phyloP scores from a whole-genome alignment of 1,140 invertebrate species.

The Lepidotrigona ventralis region DNA sequence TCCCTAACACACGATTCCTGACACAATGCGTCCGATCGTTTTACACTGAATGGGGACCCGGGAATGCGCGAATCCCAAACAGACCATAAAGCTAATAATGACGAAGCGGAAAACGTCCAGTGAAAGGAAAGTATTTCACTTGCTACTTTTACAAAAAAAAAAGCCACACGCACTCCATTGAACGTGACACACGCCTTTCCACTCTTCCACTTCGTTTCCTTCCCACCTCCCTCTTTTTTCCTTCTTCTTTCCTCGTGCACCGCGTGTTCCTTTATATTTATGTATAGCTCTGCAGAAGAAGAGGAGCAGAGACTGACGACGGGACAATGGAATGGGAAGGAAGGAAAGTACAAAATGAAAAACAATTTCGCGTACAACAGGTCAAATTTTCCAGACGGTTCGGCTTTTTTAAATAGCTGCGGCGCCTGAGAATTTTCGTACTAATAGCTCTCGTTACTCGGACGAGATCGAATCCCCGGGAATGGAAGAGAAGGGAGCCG shows the following conservation, averaged over 20 bases:
- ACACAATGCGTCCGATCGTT: slow-evolving; percentile 58
- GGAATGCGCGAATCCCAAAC: slow-evolving; percentile 49
- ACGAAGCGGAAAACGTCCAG: slow-evolving; percentile 28
- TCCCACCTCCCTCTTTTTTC: background rate
- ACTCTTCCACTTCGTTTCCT: background rate
- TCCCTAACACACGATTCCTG: slow-evolving; percentile 47
- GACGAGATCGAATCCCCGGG: background rate
- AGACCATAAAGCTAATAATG: slow-evolving; percentile 49
- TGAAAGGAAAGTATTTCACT: slow-evolving; percentile 21
- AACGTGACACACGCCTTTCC: background rate
- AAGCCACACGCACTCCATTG: slow-evolving; percentile 7
- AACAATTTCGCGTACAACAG: too few relatives aligned
- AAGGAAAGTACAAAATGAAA: too few relatives aligned
- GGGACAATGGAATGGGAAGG: too few relatives aligned
- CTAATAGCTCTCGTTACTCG: too few relatives aligned
- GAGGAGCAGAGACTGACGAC: too few relatives aligned
- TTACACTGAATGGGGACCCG: slow-evolving; percentile 41
- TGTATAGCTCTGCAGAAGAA: background rate
- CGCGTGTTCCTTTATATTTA: background rate
- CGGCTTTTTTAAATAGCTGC: too few relatives aligned
- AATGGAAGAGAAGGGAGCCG: too few relatives aligned
- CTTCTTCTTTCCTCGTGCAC: background rate
- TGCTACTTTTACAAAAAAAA: slow-evolving; percentile 26
- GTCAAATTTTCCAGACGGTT: too few relatives aligned
- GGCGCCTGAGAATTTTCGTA: too few relatives aligned